Conservation (phyloP, 92 coral and sea anemone genomes). For the Bergia sp. region DNA sequence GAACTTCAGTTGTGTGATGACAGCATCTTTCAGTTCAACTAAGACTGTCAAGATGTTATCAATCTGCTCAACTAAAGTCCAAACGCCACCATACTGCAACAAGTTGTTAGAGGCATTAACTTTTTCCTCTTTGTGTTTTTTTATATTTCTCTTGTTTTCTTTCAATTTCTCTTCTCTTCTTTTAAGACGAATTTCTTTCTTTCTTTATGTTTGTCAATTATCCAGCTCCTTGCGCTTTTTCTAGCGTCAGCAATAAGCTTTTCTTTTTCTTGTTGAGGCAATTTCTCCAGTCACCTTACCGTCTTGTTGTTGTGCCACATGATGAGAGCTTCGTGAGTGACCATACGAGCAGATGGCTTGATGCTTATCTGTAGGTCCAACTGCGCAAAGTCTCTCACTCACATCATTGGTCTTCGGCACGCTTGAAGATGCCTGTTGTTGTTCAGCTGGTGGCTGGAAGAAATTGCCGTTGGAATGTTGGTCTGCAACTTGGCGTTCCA, state of each 20-base stretch:
- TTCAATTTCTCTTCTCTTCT: constrained; percentile 6
- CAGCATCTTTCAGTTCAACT: background rate
- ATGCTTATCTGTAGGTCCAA: constrained; percentile 19
- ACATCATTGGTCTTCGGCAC: constrained; percentile 47
- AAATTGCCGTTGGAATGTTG: constrained; percentile 36
- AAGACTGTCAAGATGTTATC: background rate
- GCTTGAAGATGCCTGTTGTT: constrained; percentile 40
- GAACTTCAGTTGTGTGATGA: constrained; percentile 10
- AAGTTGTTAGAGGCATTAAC: constrained; percentile 2
- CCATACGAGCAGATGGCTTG: constrained; percentile 48
- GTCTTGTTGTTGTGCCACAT: no score
- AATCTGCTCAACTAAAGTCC: constrained; percentile 9
- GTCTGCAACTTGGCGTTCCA: constrained; percentile 19
- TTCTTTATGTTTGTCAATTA: background rate
- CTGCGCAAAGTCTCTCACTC: constrained; percentile 44
- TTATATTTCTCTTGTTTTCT: constrained; percentile 27
- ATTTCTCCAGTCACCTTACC: no score
- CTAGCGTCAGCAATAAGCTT: constrained; percentile 42
- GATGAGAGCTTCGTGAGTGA: constrained; percentile 30
- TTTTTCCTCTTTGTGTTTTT: background rate
- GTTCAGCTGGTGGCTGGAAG: constrained; percentile 42
- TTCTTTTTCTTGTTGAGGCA: background rate
- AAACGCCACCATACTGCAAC: background rate
- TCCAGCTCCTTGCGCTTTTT: constrained; percentile 4
- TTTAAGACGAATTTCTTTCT: background rate